Percentiles rank a stretch among this genome's conserved stretches.
Conservation (phyloP, 1,140 invertebrate species). For the Tetragnatha versicolor region DNA sequence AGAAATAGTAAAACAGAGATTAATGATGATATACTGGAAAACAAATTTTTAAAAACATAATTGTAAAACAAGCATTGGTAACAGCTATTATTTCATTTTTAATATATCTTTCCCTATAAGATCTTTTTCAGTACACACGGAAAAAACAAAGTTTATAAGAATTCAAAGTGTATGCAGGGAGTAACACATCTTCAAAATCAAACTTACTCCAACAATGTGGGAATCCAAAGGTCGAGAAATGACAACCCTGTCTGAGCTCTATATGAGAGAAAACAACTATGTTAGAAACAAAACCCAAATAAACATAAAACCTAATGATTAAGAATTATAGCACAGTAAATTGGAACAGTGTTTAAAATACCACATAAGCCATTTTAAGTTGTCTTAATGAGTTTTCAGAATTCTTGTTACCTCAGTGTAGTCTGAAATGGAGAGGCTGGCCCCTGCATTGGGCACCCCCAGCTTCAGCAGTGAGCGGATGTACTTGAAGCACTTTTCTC, state of each 20-base stretch:
- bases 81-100: not conserved
- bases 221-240: constrained; percentile 45
- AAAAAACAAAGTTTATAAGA: not conserved
- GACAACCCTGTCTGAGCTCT: constrained; percentile 26
- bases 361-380: too few species aligned
- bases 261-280: not conserved
- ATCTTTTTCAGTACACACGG: not conserved
- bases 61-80: too few species aligned
- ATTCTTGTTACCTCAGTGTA: constrained; percentile 23
- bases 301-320: not conserved
- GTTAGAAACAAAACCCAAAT: not conserved
- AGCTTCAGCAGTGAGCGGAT: constrained; percentile 23
- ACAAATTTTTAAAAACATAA: too few species aligned
- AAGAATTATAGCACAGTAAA: not conserved
- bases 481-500: constrained; percentile 26
- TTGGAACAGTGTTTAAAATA: not conserved
- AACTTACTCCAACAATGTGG: constrained; percentile 45
- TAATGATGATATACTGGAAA: too few species aligned
- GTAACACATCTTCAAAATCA: too few species aligned
- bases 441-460: constrained; percentile 44
- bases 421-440: constrained; percentile 41
- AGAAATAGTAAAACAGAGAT: not conserved
- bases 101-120: not conserved
- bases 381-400: too few species aligned
- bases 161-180: not conserved